phyloP scores from a whole-genome alignment of 2,797 vertebrate genomes.

The Nyctalus aviator region DNA sequence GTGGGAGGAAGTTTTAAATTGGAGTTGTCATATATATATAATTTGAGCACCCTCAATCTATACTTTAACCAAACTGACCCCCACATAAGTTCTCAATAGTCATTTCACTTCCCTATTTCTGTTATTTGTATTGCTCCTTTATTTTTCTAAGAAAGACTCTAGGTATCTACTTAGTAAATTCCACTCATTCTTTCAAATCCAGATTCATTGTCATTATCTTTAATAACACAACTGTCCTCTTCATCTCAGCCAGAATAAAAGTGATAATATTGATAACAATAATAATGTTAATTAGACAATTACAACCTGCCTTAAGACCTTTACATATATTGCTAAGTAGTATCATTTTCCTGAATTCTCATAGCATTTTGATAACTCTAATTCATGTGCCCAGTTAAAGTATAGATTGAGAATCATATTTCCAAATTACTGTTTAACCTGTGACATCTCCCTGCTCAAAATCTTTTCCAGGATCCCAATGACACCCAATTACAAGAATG shows the following conservation, averaged over 20 bases:
- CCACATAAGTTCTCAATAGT: not conserved
- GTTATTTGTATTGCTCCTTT: not conserved
- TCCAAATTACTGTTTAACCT: not conserved
- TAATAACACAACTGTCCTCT: not conserved
- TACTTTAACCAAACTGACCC: not conserved
- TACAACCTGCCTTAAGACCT: not conserved
- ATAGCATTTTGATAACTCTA: not conserved
- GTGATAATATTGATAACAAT: not conserved
- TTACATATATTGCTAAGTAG: rapidly evolving
- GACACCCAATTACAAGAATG: not conserved
- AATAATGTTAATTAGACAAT: not conserved
- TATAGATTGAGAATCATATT: too few relatives aligned
- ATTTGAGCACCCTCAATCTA: not conserved
- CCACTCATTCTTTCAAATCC: not conserved
- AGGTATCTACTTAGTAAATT: not conserved
- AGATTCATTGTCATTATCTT: not conserved
- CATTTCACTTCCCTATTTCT: not conserved
- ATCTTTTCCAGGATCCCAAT: not conserved
- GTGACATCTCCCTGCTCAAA: not conserved
- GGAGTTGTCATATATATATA: too few relatives aligned
- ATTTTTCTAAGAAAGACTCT: not conserved
- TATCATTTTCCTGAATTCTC: not conserved
- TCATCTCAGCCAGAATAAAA: not conserved
- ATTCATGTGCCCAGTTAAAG: rapidly evolving
- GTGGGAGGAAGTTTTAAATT: too few relatives aligned